Conservation (phyloP, 2,888 invertebrate species). For the Rapana venosa region DNA sequence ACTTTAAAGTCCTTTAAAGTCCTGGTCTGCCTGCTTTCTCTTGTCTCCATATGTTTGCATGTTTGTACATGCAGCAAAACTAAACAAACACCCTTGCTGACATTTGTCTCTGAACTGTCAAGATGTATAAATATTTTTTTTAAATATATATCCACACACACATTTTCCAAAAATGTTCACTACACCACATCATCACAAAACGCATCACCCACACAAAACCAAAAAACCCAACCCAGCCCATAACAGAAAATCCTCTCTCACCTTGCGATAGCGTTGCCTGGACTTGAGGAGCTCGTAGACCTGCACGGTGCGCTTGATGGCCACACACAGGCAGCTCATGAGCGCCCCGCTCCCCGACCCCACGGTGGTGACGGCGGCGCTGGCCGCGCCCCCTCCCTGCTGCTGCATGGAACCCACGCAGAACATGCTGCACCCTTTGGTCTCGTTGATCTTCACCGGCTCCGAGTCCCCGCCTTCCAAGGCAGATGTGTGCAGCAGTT, state of each 20-base stretch:
- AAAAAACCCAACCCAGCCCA: background rate
- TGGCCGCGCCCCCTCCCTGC: constrained; percentile 42
- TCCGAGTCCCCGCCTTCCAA: constrained; percentile 97
- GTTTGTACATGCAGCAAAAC: no score
- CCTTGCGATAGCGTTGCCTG: constrained; percentile 84
- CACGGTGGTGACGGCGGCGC: constrained; percentile 10
- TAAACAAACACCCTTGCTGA: no score
- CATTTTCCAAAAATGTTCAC: no score
- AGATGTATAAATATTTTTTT: no score
- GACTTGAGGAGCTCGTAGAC: constrained; percentile 97
- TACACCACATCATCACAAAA: no score
- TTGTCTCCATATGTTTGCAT: no score
- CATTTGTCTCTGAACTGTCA: no score
- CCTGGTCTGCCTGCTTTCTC: no score
- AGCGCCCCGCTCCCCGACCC: constrained; percentile 49
- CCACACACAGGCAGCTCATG: constrained; percentile 89
- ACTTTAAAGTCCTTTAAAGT: no score
- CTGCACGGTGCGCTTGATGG: constrained; percentile 91
- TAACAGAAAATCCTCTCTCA: constrained; percentile 78
- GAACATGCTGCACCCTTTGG: constrained; percentile 90
- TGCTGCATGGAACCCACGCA: constrained; percentile 83
- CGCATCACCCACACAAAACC: background rate
- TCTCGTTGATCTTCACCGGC: constrained; percentile 94
- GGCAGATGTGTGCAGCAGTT: constrained; percentile 94
- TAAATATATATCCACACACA: no score